These are phyloP conservation scores for Willisornis vidua DNA, from an alignment of 2,113 vertebrate species.

Conservation along the genomic window DNA sequence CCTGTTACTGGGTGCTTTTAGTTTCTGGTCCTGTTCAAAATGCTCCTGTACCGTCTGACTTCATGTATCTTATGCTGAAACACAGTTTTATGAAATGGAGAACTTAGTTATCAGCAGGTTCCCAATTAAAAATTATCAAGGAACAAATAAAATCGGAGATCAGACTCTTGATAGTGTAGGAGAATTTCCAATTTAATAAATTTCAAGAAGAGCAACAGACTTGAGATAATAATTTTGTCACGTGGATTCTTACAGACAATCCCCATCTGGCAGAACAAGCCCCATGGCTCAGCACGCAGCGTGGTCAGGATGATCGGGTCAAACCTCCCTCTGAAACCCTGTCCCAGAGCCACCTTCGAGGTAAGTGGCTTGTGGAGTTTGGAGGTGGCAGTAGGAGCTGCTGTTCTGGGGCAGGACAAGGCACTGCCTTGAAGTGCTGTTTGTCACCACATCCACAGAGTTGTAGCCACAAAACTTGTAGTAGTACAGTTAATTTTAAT, in stretches of 20 bases:
- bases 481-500: fast-evolving
- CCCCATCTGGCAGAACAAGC: constrained; percentile 98
- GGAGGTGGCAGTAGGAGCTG: background rate
- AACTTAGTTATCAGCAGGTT: background rate
- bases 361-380: constrained; percentile 60
- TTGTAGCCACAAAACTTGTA: background rate
- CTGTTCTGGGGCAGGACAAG: background rate
- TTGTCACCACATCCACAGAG: background rate
- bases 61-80: background rate
- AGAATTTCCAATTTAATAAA: fast-evolving
- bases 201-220: background rate
- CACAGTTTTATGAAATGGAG: fast-evolving
- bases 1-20: background rate
- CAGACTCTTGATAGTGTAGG: fast-evolving
- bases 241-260: constrained; percentile 76
- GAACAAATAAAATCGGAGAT: background rate
- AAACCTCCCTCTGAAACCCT: constrained; percentile 91
- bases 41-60: background rate
- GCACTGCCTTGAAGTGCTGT: fast-evolving
- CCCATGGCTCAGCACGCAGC: constrained; percentile 91
- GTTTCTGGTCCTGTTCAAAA: background rate
- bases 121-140: background rate
- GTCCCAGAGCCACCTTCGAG: constrained; percentile 92
- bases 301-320: constrained; percentile 95
- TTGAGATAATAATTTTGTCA: background rate